Evolutionary conservation across 2,888 invertebrate species (phyloP).

Genomic region (Trissolcus brochymenae): DNA sequence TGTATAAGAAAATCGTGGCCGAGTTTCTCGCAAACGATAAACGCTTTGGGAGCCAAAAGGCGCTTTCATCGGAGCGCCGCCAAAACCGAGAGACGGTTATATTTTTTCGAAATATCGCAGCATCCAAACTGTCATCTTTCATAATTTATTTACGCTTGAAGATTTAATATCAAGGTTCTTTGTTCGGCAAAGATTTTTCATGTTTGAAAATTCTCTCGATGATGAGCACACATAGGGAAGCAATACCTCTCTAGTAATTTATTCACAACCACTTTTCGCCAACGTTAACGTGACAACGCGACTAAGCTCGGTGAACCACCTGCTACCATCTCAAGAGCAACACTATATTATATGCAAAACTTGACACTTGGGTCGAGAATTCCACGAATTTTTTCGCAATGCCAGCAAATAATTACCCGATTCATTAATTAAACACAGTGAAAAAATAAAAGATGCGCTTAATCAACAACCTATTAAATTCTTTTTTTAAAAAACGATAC

Average conservation of each 20-base stretch:
- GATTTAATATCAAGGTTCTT: not conserved
- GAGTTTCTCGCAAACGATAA: not conserved
- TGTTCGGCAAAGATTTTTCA: constrained; percentile 8
- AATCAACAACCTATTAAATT: not conserved
- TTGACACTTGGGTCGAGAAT: constrained; percentile 15
- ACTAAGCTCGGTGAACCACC: constrained; percentile 51
- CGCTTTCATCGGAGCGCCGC: no score
- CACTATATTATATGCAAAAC: constrained; percentile 28
- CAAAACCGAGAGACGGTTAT: no score
- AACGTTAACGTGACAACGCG: constrained; percentile 45
- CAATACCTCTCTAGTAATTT: constrained; percentile 40
- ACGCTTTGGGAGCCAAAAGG: no score
- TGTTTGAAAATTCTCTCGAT: constrained; percentile 20
- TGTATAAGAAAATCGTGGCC: not conserved
- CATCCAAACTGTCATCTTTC: constrained; percentile 1
- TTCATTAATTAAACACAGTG: not conserved
- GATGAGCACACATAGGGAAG: constrained; percentile 23
- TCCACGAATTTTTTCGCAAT: constrained; percentile 4
- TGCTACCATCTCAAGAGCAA: constrained; percentile 37
- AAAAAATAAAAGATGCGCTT: not conserved
- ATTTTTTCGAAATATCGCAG: no score
- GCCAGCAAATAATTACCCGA: constrained; percentile 16
- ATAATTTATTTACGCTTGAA: constrained; percentile 2
- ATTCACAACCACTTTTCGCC: constrained; percentile 50
- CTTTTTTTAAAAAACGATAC: not conserved